Evolutionary conservation across 2,888 invertebrate species (phyloP), one percentile per base, ranked within the genome.

Genomic region (Polymixis lichenea): DNA sequence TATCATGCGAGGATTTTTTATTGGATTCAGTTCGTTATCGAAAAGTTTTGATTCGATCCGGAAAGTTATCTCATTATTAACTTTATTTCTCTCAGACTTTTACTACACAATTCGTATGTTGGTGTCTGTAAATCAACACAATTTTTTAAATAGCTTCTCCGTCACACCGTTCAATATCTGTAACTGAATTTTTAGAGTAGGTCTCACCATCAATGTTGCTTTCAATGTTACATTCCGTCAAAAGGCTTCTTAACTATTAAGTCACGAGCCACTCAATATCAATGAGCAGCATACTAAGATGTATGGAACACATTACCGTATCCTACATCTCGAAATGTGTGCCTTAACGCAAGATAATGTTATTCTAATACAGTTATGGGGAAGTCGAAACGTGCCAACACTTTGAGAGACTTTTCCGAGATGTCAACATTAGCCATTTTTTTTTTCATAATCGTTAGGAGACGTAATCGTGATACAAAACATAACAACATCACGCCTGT

Each of bases 11-110:
- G 4, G 19, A 28, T 77, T 61, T 67, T 61, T 46, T 53, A 76
- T 61, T 53, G 22, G 53, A 61, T 70, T 69, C n/a, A 32, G 25
- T 78, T 60, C 25, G 69, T 25, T 60, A 60, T 46, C 22, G 46
- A 61, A 78, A 79, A 77, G 61, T 71, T 79, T 15, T 17, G 49
- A 46, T 58, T 43, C 67, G 25, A 22, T 15, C 60, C 22, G 43
- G 15, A 51, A 74, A 79, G 61, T 71, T 79, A 61, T 78, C 60
- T 70, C 76, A 70, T 77, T 78, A 61, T 25, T 13, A 46, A 78
- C 46, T 78, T 69, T 69, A 32, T 78, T n/a, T 78, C 9, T 38
- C 28, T 60, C 28, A 46, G 17, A 51, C 32, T 61, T 74, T 53
- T 17, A 43, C 13, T 38, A 70, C 22, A n/a, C 25, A 46, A 78